A percentile compares a stretch with the other conserved stretches of the same genome.
phyloP scores from a whole-genome alignment of 2,797 vertebrate species.

The Xenopus petersii region DNA sequence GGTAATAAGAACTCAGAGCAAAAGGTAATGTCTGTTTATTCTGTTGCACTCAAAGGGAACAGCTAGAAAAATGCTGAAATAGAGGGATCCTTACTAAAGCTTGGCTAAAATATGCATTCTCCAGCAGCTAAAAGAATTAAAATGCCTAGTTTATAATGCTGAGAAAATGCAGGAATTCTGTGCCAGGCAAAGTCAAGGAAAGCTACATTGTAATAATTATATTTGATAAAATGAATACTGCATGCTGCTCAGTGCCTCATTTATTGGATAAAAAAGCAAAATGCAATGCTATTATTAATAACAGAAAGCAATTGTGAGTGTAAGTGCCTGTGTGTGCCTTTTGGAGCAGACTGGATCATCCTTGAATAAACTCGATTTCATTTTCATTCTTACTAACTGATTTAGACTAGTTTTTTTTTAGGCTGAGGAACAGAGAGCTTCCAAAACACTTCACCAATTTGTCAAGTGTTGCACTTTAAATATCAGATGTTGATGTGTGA shows the following conservation, averaged over 20 bases:
- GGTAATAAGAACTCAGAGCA: slow-evolving; percentile 6
- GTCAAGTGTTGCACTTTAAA: slow-evolving; percentile 1
- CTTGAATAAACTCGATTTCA: slow-evolving; percentile 34
- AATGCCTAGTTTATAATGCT: slow-evolving; percentile 37
- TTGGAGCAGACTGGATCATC: too few species aligned
- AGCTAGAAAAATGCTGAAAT: slow-evolving; percentile 21
- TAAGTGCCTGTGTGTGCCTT: too few species aligned
- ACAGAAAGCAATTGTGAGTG: too few species aligned
- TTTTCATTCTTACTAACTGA: slow-evolving; percentile 51
- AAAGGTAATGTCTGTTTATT: slow-evolving; percentile 22
- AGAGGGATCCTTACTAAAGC: slow-evolving; percentile 25
- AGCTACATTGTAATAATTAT: slow-evolving; percentile 27
- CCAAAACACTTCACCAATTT: neutral
- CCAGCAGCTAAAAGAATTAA: slow-evolving; percentile 45
- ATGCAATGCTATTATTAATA: too few species aligned
- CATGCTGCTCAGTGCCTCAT: neutral
- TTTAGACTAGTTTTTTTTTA: slow-evolving; percentile 42
- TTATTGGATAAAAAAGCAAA: neutral
- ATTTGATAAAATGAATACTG: slow-evolving; percentile 37
- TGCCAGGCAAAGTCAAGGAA: slow-evolving; percentile 31
- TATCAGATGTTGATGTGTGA: slow-evolving; percentile 17
- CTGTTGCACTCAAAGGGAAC: slow-evolving; percentile 15
- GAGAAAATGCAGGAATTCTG: slow-evolving; percentile 6
- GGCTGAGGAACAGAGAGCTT: neutral
- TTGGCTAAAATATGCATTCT: slow-evolving; percentile 32